Evolutionary conservation across 2,888 invertebrate genomes (phyloP), one percentile per base, ranked within the genome.

Genomic region (Podotricha telesiphe): DNA sequence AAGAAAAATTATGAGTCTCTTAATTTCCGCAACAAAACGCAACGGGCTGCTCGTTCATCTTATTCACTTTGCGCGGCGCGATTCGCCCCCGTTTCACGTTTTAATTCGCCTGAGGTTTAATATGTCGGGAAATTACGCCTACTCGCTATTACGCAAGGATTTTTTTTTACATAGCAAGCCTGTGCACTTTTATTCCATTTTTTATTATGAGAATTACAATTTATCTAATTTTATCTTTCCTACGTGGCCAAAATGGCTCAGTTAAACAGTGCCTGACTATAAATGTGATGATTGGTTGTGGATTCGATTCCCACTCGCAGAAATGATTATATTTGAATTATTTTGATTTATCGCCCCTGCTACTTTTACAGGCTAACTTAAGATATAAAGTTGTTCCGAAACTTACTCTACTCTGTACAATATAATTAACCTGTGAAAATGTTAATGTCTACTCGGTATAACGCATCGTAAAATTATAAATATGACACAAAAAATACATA

Each of bases 41-140:
- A 48, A 11, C 47, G 47, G 19, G 65, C 37, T 20, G 53, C 53
- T 45, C 61, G 67, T 67, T 55, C 61, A 62, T 62, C 67, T 67
- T 67, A 47, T 62, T 62, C 67, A 67, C 34, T 67, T 55, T 45
- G 53, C 67, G 42, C 45, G 67, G 51, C 50, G 61, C 53, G 67
- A 67, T 53, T 67, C 62, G 61, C 45, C 61, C 66, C 28, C 67
- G 61, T 53, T 67, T 45, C 61, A 55, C 53, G 61, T 67, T 67
- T 67, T 61, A 67, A 61, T 61, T 53, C 53, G 61, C 67, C 61
- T 34, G 61, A 61, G 53, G 47, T 62, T 55, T 67, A 67, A 62
- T 59, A 67, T 67, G 67, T 67, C 61, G 67, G 67, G 61, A 53
- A 62, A 67, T 67, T 67, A 53, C 62, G 67, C 67, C 61, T 67